A percentile compares a stretch with the other conserved stretches of the same genome.
These are phyloP conservation scores for Achroia grisella DNA, from an alignment of 1,140 invertebrate species.

Conservation along the genomic window DNA sequence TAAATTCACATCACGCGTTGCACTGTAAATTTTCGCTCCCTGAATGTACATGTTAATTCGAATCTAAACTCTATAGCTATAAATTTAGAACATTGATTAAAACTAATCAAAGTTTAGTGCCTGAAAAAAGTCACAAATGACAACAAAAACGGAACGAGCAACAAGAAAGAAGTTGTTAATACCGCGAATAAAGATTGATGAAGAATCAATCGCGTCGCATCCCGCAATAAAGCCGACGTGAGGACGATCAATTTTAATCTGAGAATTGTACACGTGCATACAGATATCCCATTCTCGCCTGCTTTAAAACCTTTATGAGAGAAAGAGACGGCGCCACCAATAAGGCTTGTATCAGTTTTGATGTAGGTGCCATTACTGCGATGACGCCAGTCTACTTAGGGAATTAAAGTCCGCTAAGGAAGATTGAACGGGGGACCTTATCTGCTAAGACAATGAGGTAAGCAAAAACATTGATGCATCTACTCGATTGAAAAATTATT, in stretches of 20 bases:
- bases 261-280: slow-evolving; percentile 35
- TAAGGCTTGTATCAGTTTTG: slow-evolving; percentile 49
- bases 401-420: slow-evolving; percentile 64
- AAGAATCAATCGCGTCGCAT: slow-evolving; percentile 62
- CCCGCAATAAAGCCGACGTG: slow-evolving; percentile 50
- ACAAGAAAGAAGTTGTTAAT: slow-evolving; percentile 41
- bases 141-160: no score
- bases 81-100: no score
- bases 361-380: slow-evolving; percentile 51
- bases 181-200: slow-evolving; percentile 68
- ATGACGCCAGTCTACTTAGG: slow-evolving; percentile 63
- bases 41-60: no score
- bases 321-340: slow-evolving; percentile 34
- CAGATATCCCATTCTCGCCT: slow-evolving; percentile 18
- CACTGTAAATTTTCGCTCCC: no score
- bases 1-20: no score
- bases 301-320: not conserved
- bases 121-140: no score
- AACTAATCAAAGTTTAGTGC: no score
- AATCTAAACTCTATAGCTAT: no score
- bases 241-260: slow-evolving; percentile 70
- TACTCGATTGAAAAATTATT: slow-evolving; percentile 18
- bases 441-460: slow-evolving; percentile 54
- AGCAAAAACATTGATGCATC: no score
- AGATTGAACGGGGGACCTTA: slow-evolving; percentile 60